A percentile compares a stretch with the other conserved stretches of the same genome.
Conservation (phyloP, 2,797 vertebrate genomes). For the Masticophis lateralis region DNA sequence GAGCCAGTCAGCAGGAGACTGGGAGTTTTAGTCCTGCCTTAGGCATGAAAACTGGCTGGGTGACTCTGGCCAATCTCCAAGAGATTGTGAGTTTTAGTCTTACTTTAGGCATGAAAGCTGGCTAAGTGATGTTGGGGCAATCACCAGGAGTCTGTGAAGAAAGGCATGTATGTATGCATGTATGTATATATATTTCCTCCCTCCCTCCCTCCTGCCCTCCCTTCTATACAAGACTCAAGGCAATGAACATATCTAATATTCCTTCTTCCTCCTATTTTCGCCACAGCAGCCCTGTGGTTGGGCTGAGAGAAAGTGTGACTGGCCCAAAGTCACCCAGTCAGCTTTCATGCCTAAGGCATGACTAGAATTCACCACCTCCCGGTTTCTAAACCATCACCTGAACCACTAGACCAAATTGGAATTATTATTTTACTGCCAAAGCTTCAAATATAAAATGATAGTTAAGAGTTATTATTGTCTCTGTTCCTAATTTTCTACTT, state of each 20-base stretch:
- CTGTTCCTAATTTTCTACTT: not conserved
- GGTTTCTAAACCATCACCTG: not conserved
- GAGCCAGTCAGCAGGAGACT: no score
- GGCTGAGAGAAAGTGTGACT: not conserved
- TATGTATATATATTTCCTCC: no score
- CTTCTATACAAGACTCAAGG: no score
- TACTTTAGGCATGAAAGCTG: no score
- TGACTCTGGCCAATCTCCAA: no score
- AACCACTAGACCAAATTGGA: not conserved
- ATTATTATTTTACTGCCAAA: not conserved
- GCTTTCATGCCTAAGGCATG: not conserved
- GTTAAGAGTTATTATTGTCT: not conserved
- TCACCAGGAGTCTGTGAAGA: no score
- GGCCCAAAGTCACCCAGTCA: not conserved
- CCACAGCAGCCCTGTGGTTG: not conserved
- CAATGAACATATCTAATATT: not conserved
- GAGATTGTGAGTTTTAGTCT: no score
- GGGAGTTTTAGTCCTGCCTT: no score
- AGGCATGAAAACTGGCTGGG: no score
- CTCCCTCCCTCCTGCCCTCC: no score
- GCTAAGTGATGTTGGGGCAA: no score
- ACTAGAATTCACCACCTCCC: not conserved
- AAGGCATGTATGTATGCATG: no score
- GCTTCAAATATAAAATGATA: not conserved
- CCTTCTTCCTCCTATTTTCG: not conserved